Conservation (phyloP, 2,113 vertebrate species). For the Daphoenositta chrysoptera region DNA sequence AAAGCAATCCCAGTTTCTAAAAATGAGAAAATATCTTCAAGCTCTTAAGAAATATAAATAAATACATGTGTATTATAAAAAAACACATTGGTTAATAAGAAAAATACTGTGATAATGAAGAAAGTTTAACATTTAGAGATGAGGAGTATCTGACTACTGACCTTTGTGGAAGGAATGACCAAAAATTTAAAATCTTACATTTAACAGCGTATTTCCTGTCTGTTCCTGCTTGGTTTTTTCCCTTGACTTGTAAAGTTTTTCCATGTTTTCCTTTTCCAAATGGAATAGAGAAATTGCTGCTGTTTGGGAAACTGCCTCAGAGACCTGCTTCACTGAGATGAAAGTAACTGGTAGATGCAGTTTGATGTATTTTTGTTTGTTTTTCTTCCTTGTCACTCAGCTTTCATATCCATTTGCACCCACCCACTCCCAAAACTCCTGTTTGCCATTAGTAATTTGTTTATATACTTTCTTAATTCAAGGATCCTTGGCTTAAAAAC, state of each 20-base stretch:
- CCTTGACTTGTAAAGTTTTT: background rate
- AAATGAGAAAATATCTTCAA: background rate
- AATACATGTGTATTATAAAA: background rate
- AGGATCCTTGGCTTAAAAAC: background rate
- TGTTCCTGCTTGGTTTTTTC: background rate
- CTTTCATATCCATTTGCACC: background rate
- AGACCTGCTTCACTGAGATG: background rate
- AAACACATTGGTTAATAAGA: background rate
- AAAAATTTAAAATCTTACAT: background rate
- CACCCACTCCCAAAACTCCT: background rate
- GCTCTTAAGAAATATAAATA: background rate
- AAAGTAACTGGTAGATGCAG: background rate
- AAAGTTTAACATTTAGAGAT: background rate
- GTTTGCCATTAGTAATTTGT: background rate
- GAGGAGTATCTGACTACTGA: background rate
- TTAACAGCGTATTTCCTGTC: background rate
- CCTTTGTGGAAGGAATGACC: background rate
- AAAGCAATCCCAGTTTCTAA: background rate
- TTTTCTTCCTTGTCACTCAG: background rate
- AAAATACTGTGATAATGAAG: background rate
- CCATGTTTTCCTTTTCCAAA: background rate
- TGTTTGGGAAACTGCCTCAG: background rate
- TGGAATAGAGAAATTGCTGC: background rate
- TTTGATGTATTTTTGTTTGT: background rate
- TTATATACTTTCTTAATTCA: background rate